phyloP scores from a whole-genome alignment of 2,888 invertebrate genomes.

The Adela reaumurella region DNA sequence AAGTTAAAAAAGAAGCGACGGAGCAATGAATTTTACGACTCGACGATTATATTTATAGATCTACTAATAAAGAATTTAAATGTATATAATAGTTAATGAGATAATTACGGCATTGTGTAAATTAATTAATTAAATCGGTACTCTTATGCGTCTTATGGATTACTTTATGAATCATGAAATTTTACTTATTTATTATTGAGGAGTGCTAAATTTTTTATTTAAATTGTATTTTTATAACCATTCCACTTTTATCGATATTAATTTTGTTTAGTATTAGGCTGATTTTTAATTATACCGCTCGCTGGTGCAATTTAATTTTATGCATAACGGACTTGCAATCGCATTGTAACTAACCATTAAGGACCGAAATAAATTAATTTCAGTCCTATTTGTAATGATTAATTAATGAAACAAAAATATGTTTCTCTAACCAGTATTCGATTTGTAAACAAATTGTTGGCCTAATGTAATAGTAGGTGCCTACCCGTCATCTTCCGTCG shows the following conservation, averaged over 20 bases:
- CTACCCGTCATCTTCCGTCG: too few species aligned
- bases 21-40: background rate
- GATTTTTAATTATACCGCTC: conserved; percentile 40
- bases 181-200: background rate
- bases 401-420: too few species aligned
- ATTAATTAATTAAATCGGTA: background rate
- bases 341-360: too few species aligned
- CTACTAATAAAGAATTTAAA: too few species aligned
- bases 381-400: too few species aligned
- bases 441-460: too few species aligned
- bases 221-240: conserved; percentile 56
- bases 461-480: too few species aligned
- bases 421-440: too few species aligned
- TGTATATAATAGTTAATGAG: background rate
- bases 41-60: background rate
- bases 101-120: background rate
- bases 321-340: too few species aligned
- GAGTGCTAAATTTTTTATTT: conserved; percentile 38
- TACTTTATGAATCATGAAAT: background rate
- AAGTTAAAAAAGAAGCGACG: background rate
- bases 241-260: conserved; percentile 27
- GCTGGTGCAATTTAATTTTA: background rate
- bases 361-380: too few species aligned
- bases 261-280: conserved; percentile 54
- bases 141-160: background rate